These are phyloP conservation scores for Sinocyclocheilus grahami DNA, from an alignment of 2,113 vertebrate genomes.

Conservation along the genomic window DNA sequence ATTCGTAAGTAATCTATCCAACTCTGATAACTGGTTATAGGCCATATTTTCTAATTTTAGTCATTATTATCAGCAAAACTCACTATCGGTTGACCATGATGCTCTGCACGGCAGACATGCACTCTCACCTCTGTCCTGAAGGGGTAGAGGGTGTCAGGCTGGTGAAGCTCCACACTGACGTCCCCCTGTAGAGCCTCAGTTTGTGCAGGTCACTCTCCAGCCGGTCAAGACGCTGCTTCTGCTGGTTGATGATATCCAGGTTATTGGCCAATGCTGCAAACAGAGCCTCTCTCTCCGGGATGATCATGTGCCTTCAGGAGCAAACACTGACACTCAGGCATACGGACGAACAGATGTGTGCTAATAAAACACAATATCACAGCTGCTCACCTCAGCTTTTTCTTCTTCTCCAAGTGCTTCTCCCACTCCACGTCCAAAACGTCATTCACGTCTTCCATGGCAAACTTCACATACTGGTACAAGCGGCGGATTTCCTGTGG, in stretches of 20 bases:
- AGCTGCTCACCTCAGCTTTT: conserved; percentile 82
- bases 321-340: not conserved
- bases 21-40: no score
- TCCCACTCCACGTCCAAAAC: conserved; percentile 96
- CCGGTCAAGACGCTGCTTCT: conserved; percentile 85
- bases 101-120: no score
- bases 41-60: no score
- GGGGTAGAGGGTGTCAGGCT: conserved; percentile 34
- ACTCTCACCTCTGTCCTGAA: conserved; percentile 57
- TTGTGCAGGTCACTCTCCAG: conserved; percentile 83
- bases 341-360: not conserved
- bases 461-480: conserved; percentile 91
- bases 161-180: conserved; percentile 72
- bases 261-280: conserved; percentile 92
- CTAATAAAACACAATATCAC: not conserved
- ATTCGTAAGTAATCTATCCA: no score
- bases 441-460: conserved; percentile 93
- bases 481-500: conserved; percentile 89
- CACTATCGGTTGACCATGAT: no score
- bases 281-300: conserved; percentile 89
- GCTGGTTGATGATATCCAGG: conserved; percentile 92
- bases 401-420: conserved; percentile 88
- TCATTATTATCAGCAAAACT: no score
- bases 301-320: conserved; percentile 81
- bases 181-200: conserved; percentile 87